A percentile compares a stretch with the other conserved stretches of the same genome.
Evolutionary conservation across 2,797 vertebrate genomes (phyloP).

Genomic region (Melopsittacus undulatus): DNA sequence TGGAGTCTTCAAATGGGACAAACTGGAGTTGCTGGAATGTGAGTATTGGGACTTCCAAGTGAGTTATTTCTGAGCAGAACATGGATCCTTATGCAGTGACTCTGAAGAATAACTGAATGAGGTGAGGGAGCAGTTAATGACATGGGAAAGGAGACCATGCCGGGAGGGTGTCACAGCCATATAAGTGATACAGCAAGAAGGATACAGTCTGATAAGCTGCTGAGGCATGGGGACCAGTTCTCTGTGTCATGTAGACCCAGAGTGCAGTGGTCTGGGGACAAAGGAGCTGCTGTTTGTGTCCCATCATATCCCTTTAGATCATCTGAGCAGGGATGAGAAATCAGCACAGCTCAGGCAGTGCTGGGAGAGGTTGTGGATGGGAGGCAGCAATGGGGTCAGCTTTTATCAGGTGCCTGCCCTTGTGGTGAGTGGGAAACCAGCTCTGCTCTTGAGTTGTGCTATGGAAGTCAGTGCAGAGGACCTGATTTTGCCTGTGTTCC

Average conservation of each 20-base stretch:
- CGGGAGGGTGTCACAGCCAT: background rate
- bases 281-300: background rate
- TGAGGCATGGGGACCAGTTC: accelerated
- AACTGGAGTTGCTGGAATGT: background rate
- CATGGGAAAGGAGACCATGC: accelerated
- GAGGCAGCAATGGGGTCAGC: background rate
- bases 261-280: background rate
- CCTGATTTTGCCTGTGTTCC: accelerated
- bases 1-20: background rate
- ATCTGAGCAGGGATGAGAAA: background rate
- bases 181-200: background rate
- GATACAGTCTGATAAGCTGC: background rate
- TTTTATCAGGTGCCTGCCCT: accelerated
- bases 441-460: background rate
- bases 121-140: background rate
- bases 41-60: accelerated
- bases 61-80: accelerated
- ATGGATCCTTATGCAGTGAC: background rate
- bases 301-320: accelerated
- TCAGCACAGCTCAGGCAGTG: background rate
- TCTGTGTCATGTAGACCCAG: accelerated
- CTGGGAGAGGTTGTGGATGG: background rate
- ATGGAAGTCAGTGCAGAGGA: background rate
- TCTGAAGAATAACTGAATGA: background rate
- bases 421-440: background rate